phyloP scores from a whole-genome alignment of 2,888 invertebrate species.

The Melinaea marsaeus region DNA sequence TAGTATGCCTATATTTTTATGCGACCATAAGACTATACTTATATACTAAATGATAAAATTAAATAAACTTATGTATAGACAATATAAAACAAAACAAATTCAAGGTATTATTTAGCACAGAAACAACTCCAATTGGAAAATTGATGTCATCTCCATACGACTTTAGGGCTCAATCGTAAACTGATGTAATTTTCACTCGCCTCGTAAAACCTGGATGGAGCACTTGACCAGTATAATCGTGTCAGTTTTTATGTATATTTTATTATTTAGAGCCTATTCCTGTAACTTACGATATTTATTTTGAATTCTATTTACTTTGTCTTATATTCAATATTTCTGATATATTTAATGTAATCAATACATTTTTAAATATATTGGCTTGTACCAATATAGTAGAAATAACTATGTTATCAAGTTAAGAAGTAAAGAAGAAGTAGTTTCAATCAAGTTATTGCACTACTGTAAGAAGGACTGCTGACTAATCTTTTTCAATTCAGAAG shows the following conservation, averaged over 20 bases:
- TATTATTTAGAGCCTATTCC: conserved; percentile 31
- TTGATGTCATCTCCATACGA: conserved; percentile 40
- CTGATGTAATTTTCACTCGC: conserved; percentile 37
- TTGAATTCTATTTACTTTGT: neutral
- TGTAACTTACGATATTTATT: conserved; percentile 15
- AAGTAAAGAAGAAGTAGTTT: no score
- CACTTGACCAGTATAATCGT: conserved; percentile 38
- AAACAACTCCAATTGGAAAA: conserved; percentile 31
- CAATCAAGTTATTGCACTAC: no score
- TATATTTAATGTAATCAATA: no score
- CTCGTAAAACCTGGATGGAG: conserved; percentile 34
- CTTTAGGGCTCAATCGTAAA: conserved; percentile 38
- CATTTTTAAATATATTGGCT: no score
- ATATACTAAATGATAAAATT: neutral
- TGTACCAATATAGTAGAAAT: no score
- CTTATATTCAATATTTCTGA: no score
- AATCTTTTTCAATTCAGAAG: no score
- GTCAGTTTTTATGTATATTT: conserved; percentile 37
- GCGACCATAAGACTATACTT: no score
- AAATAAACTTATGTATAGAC: neutral
- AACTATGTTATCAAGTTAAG: no score
- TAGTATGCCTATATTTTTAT: no score
- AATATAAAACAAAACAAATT: neutral
- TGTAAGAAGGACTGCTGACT: no score
- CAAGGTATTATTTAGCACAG: neutral